Conservation (phyloP, 2,888 invertebrate genomes). For the Chrysotoxum bicinctum region DNA sequence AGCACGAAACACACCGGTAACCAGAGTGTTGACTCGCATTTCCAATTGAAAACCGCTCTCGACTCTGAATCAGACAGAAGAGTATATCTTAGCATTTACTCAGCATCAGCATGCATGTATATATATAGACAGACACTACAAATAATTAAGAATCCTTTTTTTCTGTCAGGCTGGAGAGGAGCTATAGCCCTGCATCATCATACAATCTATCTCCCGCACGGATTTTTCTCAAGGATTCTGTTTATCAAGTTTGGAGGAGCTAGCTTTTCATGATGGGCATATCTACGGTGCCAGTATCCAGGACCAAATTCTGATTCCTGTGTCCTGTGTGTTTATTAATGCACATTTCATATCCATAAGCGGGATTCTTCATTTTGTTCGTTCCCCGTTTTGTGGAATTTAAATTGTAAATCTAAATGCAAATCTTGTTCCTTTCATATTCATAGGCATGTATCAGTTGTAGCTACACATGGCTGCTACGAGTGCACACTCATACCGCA, state of each 20-base stretch:
- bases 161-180: conserved; percentile 3
- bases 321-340: conserved; percentile 39
- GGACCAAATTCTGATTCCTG: not conserved
- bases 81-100: conserved; percentile 18
- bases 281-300: not conserved
- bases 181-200: not conserved
- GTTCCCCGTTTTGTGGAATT: conserved; percentile 49
- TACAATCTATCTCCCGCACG: not conserved
- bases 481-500: not conserved
- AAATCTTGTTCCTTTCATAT: conserved; percentile 66
- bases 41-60: conserved; percentile 44
- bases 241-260: not conserved
- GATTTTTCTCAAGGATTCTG: conserved; percentile 45
- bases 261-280: conserved; percentile 3
- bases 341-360: conserved; percentile 56
- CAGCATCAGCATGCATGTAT: not conserved
- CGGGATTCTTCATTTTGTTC: conserved; percentile 24
- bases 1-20: not conserved
- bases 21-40: not conserved
- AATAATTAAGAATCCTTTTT: conserved; percentile 61
- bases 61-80: conserved; percentile 1
- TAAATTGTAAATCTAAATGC: conserved; percentile 73
- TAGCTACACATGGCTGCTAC: not conserved
- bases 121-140: conserved; percentile 24
- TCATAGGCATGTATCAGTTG: conserved; percentile 54